Evolutionary conservation across 2,113 vertebrate genomes (phyloP).

Genomic region (Planiliza haematocheilus): DNA sequence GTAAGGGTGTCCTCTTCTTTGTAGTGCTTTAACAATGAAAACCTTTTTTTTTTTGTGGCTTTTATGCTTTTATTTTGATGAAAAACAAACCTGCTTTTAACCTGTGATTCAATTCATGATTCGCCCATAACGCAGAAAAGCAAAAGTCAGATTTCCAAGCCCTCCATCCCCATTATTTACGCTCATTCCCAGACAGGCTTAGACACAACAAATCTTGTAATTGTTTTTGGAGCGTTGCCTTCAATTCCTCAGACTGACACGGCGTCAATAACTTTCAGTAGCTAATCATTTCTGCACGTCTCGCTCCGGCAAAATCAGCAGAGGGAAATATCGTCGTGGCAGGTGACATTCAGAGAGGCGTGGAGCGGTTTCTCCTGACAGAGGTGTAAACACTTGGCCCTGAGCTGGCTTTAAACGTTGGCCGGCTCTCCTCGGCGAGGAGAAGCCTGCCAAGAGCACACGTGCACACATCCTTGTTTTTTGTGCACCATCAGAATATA

Average conservation of each 20-base stretch:
- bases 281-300: background rate
- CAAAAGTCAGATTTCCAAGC: too few relatives aligned
- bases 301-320: background rate
- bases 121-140: too few relatives aligned
- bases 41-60: too few relatives aligned
- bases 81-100: too few relatives aligned
- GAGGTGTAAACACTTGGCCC: constrained; percentile 70
- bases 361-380: constrained; percentile 47
- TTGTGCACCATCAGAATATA: background rate
- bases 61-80: too few relatives aligned
- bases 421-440: constrained; percentile 42
- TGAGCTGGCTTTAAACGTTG: constrained; percentile 51
- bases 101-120: too few relatives aligned
- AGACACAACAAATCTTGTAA: too few relatives aligned
- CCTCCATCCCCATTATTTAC: background rate
- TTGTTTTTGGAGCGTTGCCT: background rate
- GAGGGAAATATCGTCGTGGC: constrained; percentile 16
- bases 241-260: constrained; percentile 3
- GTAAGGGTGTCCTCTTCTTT: too few relatives aligned
- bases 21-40: too few relatives aligned
- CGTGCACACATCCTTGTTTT: background rate
- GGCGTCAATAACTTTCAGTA: constrained; percentile 10
- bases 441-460: constrained; percentile 50
- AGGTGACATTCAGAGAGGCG: constrained; percentile 47
- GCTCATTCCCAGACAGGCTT: constrained; percentile 3